Evolutionary conservation across 2,797 vertebrate genomes (phyloP), one percentile per base, ranked within the genome.

Genomic region (Hozukius guyotensis): DNA sequence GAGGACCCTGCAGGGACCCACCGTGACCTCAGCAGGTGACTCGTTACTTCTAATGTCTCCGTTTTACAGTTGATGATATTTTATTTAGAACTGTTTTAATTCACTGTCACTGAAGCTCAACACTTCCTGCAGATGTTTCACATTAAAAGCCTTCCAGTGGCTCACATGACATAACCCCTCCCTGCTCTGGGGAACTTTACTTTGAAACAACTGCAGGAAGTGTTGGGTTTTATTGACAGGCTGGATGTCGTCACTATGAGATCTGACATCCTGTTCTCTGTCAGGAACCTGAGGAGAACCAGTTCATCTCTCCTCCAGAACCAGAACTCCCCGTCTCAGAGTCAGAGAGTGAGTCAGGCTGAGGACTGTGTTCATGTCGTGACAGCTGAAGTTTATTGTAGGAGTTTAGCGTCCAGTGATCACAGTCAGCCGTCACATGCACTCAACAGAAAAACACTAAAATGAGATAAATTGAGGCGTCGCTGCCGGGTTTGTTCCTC

Each of bases 361-460:
- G 36, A 24, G 12, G 68, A 69, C 72, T 73, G 12, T 29, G 63
- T 7, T 34, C 16, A 12, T 24, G 31, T 14, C 18, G 6, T 65
- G 73, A 55, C 62, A 64, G 57, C 24, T 5, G 18, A 42, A 59
- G 55, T 36, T 69, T n/a, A 18, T 3, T 38, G 71, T n/a, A 8
- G 36, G 57, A 32, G 60, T 66, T 61, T 59, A 27, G 42, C 42
- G 64, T 22, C 6, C 73, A 63, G 36, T 31, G 70, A 80, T 72
- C 77, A 34, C 46, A 22, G 61, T 81, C 42, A 4, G 25, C 70
- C 60, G 87, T 86, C 84, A 88, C 65, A 68, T 31, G 49, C 49
- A 60, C 75, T 86, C 61, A 82, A 71, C 61, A 11, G 64, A 29
- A 32, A 83, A 64, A 76, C 71, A 24, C 46, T 55, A 53, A 72